These are phyloP conservation scores for Octopus sinensis DNA, from an alignment of 1,140 invertebrate genomes.

Conservation along the genomic window DNA sequence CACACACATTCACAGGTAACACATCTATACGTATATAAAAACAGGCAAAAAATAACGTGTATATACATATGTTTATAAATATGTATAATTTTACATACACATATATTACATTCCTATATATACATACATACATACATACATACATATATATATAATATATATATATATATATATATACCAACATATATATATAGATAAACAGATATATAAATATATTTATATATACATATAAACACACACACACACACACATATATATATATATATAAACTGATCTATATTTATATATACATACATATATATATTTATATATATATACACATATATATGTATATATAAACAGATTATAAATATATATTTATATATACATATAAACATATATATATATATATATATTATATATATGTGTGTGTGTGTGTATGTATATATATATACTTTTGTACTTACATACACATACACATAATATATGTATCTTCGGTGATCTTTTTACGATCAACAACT, in stretches of 20 bases:
- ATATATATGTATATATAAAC: neutral
- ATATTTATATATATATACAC: neutral
- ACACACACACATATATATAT: neutral
- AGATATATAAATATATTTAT: conserved; percentile 10
- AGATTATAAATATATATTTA: neutral
- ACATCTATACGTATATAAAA: neutral
- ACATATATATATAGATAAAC: conserved; percentile 5
- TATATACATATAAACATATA: no score
- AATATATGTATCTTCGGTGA: no score
- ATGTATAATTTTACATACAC: neutral
- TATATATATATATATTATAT: no score
- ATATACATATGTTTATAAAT: neutral
- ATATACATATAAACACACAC: neutral
- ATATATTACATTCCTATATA: neutral
- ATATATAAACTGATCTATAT: neutral
- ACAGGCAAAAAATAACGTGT: neutral
- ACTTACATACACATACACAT: no score
- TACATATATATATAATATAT: conserved; percentile 6
- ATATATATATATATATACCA: no score
- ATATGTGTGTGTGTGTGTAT: no score
- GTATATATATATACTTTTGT: no score
- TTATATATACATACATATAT: neutral
- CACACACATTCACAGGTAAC: neutral
- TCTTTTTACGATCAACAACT: no score
- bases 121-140: neutral